Percentiles rank a stretch among this genome's conserved stretches.
Conservation (phyloP, 1,140 invertebrate species). For the Drosophila guanche region DNA sequence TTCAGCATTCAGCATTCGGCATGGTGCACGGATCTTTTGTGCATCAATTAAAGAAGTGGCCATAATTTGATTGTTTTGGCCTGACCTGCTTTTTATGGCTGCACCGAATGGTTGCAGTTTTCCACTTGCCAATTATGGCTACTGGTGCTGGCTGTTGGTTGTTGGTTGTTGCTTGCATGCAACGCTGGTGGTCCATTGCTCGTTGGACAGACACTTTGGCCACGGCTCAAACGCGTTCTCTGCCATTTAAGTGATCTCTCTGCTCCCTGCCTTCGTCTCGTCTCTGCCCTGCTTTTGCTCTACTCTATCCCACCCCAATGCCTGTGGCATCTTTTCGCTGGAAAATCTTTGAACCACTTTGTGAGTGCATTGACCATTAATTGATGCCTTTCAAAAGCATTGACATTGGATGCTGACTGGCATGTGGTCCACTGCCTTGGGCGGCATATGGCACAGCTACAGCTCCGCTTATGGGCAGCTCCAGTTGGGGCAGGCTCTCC, state of each 20-base stretch:
- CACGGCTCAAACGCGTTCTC: constrained; percentile 66
- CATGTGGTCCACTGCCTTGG: constrained; percentile 56
- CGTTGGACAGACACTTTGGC: constrained; percentile 61
- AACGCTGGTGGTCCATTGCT: constrained; percentile 57
- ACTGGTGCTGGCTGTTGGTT: constrained; percentile 35
- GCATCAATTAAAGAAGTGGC: constrained; percentile 74
- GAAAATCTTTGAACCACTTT: constrained; percentile 70
- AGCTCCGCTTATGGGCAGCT: constrained; percentile 1
- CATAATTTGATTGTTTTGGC: constrained; percentile 76
- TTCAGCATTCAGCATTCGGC: too few relatives aligned
- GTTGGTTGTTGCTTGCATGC: constrained; percentile 25
- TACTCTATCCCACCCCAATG: constrained; percentile 13
- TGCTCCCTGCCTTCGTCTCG: not conserved
- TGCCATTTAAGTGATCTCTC: constrained; percentile 1
- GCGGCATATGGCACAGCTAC: constrained; percentile 24
- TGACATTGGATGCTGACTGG: constrained; percentile 65
- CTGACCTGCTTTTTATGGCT: constrained; percentile 78
- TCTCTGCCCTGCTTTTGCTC: not conserved
- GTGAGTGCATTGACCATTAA: constrained; percentile 71
- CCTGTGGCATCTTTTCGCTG: constrained; percentile 65
- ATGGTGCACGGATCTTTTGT: constrained; percentile 13
- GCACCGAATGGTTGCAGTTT: constrained; percentile 40
- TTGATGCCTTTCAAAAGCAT: constrained; percentile 64
- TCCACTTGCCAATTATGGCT: constrained; percentile 77
- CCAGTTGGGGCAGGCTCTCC: constrained; percentile 17